phyloP scores from a whole-genome alignment of 2,113 vertebrate genomes.

The Strix uralensis region DNA sequence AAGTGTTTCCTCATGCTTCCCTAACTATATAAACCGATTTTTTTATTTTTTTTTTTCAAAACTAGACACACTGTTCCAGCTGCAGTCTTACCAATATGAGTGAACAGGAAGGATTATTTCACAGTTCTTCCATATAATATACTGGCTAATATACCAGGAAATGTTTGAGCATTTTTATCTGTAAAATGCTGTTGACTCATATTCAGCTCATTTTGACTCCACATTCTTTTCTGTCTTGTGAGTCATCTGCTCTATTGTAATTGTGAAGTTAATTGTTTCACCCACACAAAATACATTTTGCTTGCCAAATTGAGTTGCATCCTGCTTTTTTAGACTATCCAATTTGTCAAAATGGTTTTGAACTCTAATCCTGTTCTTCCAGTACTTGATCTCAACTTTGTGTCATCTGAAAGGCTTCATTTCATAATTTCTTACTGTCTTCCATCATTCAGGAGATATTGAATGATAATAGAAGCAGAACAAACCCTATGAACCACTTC shows the following conservation, averaged over 20 bases:
- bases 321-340: not conserved
- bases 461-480: constrained; percentile 3
- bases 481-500: not conserved
- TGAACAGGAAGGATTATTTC: not conserved
- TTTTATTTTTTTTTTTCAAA: not conserved
- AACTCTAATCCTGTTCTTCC: not conserved
- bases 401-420: not conserved
- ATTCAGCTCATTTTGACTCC: constrained; percentile 5
- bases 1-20: not conserved
- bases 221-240: not conserved
- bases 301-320: not conserved
- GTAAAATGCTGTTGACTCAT: not conserved
- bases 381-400: not conserved
- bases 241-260: constrained; percentile 41
- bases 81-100: not conserved
- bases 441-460: not conserved
- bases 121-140: not conserved
- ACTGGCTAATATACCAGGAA: not conserved
- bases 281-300: not conserved
- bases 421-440: not conserved
- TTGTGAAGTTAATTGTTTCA: constrained; percentile 31
- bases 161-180: not conserved
- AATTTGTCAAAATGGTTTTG: constrained; percentile 6
- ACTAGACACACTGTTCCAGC: not conserved
- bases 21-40: not conserved